Base-by-base conservation (phyloP, 2,888 invertebrate species). In the Holacanthella duospinosa region DNA sequence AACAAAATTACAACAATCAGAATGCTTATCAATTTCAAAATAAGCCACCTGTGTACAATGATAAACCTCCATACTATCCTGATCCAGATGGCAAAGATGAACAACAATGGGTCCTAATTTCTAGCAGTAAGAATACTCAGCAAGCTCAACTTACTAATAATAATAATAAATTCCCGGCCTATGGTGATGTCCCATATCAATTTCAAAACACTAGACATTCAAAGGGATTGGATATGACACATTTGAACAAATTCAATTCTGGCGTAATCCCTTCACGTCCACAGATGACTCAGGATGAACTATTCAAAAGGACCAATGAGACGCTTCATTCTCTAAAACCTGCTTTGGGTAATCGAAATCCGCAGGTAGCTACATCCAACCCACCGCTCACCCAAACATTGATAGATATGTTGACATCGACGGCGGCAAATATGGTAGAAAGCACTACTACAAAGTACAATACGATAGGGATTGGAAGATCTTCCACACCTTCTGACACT, bases 71-170 rank as follows among this genome's bases (percentile, higher is more conserved):
- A 2, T 66, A 65, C 28, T 69, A 70, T 43, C 69, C 71, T 9
- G 64, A 69, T 43, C 61, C 67, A 55, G 65, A 61, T 1, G 59
- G 53, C 57, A 64, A 65, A 9, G 64, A 68, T 36, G 72, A 72
- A 48, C 70, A 70, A 1, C 57, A 70, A 21, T 72, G 72, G 72
- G 67, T 70, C 55, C 60, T 72, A 19, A 68, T 71, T 12, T 71
- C 71, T 6, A 69, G 67, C 57, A 68, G 65, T 12, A 29, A 27
- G 27, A 27, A 55, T 21, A 55, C 9, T 6, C 9, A 27, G 4
- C 55, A 55, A 16, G 3, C 29, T 9, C 6, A 55, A 9, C 19
- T 3, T 6, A 12, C 9, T 25, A n/a, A 26, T 12, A 28, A 25
- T 4, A 4, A 9, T 27, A 24, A 58, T n/a, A 29, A 28, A 29